Conservation (phyloP, 2,888 invertebrate genomes). For the Drosophila melanocephala region DNA sequence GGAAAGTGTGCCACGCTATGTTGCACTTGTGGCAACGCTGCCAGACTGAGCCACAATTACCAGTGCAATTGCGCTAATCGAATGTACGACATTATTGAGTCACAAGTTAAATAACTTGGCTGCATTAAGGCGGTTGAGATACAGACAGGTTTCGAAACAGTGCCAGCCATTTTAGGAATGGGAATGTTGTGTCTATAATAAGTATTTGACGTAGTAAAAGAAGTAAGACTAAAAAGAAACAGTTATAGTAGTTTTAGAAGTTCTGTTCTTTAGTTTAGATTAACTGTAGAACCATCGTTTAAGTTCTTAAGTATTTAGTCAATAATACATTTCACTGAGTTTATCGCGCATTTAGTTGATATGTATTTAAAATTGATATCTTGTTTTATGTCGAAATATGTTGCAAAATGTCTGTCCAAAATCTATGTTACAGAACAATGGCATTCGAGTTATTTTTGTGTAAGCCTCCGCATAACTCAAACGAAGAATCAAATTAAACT, state of each 20-base stretch:
- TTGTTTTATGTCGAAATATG: too few relatives aligned
- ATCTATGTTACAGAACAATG: background rate
- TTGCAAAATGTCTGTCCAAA: background rate
- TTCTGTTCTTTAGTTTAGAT: background rate
- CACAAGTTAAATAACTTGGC: slow-evolving; percentile 23
- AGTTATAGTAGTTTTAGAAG: rapidly evolving
- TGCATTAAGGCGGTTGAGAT: slow-evolving; percentile 5
- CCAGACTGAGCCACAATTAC: slow-evolving; percentile 15
- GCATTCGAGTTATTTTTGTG: background rate
- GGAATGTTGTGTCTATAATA: background rate
- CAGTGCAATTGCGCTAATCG: slow-evolving; percentile 16
- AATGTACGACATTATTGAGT: background rate
- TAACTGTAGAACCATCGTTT: background rate
- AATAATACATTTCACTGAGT: background rate
- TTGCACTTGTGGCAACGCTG: slow-evolving; percentile 47
- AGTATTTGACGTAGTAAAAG: background rate
- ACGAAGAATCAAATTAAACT: background rate
- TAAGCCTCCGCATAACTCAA: background rate
- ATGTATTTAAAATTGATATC: background rate
- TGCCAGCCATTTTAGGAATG: background rate
- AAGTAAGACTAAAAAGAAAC: background rate
- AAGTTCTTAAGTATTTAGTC: rapidly evolving
- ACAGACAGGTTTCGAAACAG: background rate
- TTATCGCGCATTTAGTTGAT: background rate
- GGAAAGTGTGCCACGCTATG: slow-evolving; percentile 45